Conservation (phyloP, 2,888 invertebrate genomes). For the Nomada ferruginata region DNA sequence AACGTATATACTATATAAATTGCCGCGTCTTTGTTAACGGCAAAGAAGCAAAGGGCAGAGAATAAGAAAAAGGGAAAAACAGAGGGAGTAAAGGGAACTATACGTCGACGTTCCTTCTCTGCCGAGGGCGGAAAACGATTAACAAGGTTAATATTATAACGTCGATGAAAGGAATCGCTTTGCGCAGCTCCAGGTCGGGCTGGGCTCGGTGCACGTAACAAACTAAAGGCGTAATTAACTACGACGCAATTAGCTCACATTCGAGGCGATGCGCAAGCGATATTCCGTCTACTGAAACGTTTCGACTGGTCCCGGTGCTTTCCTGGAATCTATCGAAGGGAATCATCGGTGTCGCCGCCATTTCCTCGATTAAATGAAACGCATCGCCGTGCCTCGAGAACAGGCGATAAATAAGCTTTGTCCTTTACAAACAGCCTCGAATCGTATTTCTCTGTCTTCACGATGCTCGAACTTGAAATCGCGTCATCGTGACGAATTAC, state of each 20-base stretch:
- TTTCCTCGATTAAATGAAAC: neutral
- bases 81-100: neutral
- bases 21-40: conserved; percentile 8
- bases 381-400: neutral
- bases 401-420: neutral
- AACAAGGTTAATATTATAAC: conserved; percentile 54
- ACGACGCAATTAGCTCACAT: conserved; percentile 60
- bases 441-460: neutral
- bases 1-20: neutral
- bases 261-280: conserved; percentile 13
- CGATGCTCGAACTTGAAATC: too few relatives aligned
- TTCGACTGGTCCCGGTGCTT: neutral
- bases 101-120: conserved; percentile 10
- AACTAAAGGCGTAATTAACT: conserved; percentile 61
- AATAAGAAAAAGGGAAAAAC: too few relatives aligned
- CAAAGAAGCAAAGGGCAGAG: neutral
- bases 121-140: conserved; percentile 10
- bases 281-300: neutral
- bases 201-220: conserved; percentile 43
- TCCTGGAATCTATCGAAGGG: neutral
- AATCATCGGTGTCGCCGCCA: neutral
- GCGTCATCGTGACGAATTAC: neutral
- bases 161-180: conserved; percentile 48
- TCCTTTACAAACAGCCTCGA: too few relatives aligned
- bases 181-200: conserved; percentile 24